Evolutionary conservation across 2,113 vertebrate genomes (phyloP).

Genomic region (Parus major): DNA sequence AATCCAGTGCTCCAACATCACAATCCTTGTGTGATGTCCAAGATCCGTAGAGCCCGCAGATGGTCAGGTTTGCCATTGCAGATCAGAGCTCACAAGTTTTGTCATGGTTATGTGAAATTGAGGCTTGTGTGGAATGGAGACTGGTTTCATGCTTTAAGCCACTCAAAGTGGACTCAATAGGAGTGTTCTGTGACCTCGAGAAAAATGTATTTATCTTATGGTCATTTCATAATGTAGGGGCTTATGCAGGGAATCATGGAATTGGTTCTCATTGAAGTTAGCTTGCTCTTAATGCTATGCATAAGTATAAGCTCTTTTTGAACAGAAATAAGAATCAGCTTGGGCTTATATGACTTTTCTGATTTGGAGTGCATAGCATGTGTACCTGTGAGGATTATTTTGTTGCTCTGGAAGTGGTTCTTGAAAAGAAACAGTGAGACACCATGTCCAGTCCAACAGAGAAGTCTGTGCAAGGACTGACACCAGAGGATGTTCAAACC

Average conservation of each 20-base stretch:
- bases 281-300: neutral
- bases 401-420: neutral
- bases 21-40: neutral
- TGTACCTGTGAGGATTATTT: neutral
- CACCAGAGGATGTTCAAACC: neutral
- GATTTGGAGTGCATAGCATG: neutral
- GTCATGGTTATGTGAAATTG: neutral
- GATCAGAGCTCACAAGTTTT: neutral
- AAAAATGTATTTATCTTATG: neutral
- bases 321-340: neutral
- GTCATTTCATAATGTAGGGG: neutral
- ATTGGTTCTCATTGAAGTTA: neutral
- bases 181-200: neutral
- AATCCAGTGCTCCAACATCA: neutral
- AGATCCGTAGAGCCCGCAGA: neutral
- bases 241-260: neutral
- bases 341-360: neutral
- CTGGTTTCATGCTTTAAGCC: neutral
- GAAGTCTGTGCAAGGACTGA: neutral
- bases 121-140: neutral
- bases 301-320: neutral
- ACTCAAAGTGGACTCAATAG: neutral
- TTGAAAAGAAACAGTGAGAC: neutral
- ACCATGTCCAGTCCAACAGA: neutral
- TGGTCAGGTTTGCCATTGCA: slow-evolving; percentile 8